Conservation (phyloP, 2,888 invertebrate genomes). For the Sericinus montela region DNA sequence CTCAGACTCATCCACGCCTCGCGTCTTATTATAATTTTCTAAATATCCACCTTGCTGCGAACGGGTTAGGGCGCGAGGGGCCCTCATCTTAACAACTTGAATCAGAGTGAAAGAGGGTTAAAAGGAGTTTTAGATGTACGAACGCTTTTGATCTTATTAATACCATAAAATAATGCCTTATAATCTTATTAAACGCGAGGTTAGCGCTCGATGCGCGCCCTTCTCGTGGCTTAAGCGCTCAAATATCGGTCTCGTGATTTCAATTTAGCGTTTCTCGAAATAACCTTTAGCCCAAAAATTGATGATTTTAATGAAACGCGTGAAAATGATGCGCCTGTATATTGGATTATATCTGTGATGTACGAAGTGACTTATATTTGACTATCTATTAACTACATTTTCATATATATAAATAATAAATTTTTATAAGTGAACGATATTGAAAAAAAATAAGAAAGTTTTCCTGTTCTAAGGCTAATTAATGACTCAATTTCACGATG, state of each 20-base stretch:
- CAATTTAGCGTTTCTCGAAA: slow-evolving; percentile 53
- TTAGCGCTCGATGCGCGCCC: slow-evolving; percentile 78
- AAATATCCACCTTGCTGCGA: slow-evolving; percentile 66
- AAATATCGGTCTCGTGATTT: slow-evolving; percentile 48
- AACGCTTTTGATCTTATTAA: slow-evolving; percentile 88
- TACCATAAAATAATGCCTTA: slow-evolving; percentile 87
- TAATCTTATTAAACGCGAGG: slow-evolving; percentile 88
- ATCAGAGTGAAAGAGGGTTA: slow-evolving; percentile 72
- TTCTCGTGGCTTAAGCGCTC: slow-evolving; percentile 50
- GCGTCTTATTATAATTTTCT: slow-evolving; percentile 70
- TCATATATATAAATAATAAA: too few species aligned
- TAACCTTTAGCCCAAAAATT: not conserved
- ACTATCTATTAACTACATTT: too few species aligned
- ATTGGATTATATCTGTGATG: too few species aligned
- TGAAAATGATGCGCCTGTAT: not conserved
- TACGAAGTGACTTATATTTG: too few species aligned
- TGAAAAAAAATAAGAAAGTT: too few species aligned
- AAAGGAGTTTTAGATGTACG: slow-evolving; percentile 80
- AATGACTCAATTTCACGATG: too few species aligned
- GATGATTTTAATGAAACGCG: not conserved
- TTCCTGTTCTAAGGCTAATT: too few species aligned
- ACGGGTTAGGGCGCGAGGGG: slow-evolving; percentile 53
- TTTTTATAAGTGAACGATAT: too few species aligned
- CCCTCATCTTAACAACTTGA: slow-evolving; percentile 76
- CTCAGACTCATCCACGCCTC: slow-evolving; percentile 69